Percentiles rank a stretch among this genome's conserved stretches.
Evolutionary conservation across 37 sponge, comb jelly and placozoan species (phyloP).

Genomic region (Geodia barretti): DNA sequence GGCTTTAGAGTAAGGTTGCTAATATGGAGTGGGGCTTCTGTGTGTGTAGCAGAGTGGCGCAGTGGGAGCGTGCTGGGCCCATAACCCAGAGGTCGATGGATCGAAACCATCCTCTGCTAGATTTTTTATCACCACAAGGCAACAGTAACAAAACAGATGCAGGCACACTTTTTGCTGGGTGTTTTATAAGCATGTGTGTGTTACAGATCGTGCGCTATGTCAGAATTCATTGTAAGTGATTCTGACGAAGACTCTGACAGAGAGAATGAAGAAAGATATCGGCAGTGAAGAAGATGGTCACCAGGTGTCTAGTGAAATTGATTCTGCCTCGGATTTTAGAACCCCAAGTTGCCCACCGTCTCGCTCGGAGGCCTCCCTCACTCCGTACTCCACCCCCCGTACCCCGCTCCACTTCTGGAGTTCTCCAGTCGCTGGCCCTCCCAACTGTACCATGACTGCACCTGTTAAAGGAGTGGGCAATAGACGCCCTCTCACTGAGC

Average conservation of each 20-base stretch:
- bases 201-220: conserved; percentile 6
- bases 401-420: conserved; percentile 32
- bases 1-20: too few species aligned
- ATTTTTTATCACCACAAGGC: neutral
- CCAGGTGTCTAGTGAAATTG: neutral
- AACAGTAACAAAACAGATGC: neutral
- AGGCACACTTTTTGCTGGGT: neutral
- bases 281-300: neutral
- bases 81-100: conserved; percentile 97
- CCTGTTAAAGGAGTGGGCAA: neutral
- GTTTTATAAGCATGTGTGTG: neutral
- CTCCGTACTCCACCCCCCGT: conserved; percentile 10
- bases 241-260: conserved; percentile 30
- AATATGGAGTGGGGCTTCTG: neutral
- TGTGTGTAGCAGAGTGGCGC: neutral
- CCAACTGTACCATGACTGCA: neutral
- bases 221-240: conserved; percentile 66
- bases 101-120: conserved; percentile 70
- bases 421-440: neutral
- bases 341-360: conserved; percentile 1
- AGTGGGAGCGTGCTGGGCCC: conserved; percentile 79
- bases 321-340: neutral
- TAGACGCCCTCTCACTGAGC: conserved; percentile 4
- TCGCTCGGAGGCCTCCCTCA: neutral
- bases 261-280: neutral